Conservation (phyloP, 2,888 invertebrate species). For the Danaus chrysippus region DNA sequence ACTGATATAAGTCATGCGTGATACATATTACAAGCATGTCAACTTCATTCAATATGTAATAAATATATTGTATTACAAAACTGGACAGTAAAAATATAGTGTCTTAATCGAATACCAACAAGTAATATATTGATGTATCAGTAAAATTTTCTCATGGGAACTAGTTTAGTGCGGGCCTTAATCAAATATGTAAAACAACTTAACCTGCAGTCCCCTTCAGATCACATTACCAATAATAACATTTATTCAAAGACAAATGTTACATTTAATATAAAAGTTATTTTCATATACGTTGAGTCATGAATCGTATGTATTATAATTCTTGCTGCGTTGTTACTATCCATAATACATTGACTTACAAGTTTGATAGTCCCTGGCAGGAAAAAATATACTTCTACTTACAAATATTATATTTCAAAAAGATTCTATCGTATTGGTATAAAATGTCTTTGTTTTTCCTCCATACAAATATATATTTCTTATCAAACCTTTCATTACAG, state of each 20-base stretch:
- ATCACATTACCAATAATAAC: slow-evolving; percentile 5
- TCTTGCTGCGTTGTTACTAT: neutral
- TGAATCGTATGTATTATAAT: neutral
- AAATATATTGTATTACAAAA: neutral
- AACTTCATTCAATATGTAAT: no score
- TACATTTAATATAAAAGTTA: slow-evolving; percentile 3
- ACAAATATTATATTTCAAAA: no score
- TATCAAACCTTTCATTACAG: no score
- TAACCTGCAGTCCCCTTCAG: slow-evolving; percentile 26
- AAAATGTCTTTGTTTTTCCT: no score
- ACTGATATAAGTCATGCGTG: neutral
- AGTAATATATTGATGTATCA: neutral
- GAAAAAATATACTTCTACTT: no score
- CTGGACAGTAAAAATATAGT: neutral
- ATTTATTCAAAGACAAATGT: slow-evolving; percentile 7
- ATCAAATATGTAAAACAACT: slow-evolving; percentile 56
- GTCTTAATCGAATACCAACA: slow-evolving; percentile 12
- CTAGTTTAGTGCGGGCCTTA: slow-evolving; percentile 42
- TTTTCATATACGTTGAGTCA: neutral
- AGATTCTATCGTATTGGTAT: no score
- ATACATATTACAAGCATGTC: no score
- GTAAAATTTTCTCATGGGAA: slow-evolving; percentile 41
- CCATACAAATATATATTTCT: no score
- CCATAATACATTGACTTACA: neutral
- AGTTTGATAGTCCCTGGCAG: neutral